Evolutionary conservation across 2,888 invertebrate genomes (phyloP).

Genomic region (Ecliptopera silaceata): DNA sequence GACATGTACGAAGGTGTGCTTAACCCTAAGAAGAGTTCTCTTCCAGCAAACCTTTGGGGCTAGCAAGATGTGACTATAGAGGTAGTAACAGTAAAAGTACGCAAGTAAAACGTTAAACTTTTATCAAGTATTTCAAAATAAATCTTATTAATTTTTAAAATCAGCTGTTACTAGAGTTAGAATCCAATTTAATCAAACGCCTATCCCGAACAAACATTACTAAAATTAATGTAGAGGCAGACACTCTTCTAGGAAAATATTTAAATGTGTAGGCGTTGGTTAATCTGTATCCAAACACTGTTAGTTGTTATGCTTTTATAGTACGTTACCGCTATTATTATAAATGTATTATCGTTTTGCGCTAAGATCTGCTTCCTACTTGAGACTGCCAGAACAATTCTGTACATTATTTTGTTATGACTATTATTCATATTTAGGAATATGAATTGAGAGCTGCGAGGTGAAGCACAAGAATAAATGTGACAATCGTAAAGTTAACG

Average conservation of each 20-base stretch:
- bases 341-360: neutral
- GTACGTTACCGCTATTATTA: neutral
- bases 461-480: too few species aligned
- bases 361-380: neutral
- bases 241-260: slow-evolving; percentile 4
- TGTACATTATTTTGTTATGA: neutral
- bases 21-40: too few species aligned
- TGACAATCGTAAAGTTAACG: too few species aligned
- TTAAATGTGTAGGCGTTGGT: slow-evolving; percentile 1
- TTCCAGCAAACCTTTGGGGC: too few species aligned
- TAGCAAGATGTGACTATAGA: too few species aligned
- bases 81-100: too few species aligned
- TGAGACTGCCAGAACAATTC: neutral
- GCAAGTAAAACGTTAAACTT: too few species aligned
- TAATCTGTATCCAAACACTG: neutral
- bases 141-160: neutral
- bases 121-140: neutral
- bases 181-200: neutral
- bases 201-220: slow-evolving; percentile 8
- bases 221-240: slow-evolving; percentile 8
- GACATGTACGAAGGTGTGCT: too few species aligned
- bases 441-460: too few species aligned
- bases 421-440: too few species aligned
- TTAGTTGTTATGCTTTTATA: neutral
- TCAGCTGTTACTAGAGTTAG: neutral